Conservation (phyloP, 2,797 vertebrate genomes). For the Coreius guichenoti region DNA sequence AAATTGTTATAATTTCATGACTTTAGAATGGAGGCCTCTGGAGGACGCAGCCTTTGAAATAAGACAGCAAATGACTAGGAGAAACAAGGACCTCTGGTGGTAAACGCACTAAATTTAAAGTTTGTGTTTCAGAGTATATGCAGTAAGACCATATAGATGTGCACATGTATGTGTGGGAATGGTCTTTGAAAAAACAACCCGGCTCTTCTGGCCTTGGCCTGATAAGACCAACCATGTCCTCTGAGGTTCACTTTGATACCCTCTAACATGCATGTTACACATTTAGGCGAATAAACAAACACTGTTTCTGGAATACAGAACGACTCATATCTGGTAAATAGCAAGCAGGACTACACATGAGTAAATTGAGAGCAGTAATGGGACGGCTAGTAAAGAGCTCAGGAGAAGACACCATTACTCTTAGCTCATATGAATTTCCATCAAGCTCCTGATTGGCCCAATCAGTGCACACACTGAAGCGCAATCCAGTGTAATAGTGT, state of each 20-base stretch:
- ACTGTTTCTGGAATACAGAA: slow-evolving; percentile 9
- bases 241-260: neutral
- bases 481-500: slow-evolving; percentile 20
- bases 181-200: neutral
- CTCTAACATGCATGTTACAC: slow-evolving; percentile 45
- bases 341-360: slow-evolving; percentile 9
- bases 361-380: slow-evolving; percentile 12
- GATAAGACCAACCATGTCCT: slow-evolving; percentile 35
- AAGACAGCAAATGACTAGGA: neutral
- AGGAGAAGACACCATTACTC: slow-evolving; percentile 14
- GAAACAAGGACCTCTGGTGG: neutral
- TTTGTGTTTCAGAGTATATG: neutral
- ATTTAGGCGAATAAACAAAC: slow-evolving; percentile 15
- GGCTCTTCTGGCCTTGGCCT: slow-evolving; percentile 16
- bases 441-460: slow-evolving; percentile 8
- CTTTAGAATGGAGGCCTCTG: too few species aligned
- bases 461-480: neutral
- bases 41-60: neutral
- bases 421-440: slow-evolving; percentile 34
- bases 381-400: neutral
- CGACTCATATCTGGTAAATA: neutral
- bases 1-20: too few species aligned
- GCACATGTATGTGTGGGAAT: neutral
- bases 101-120: neutral
- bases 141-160: neutral